Evolutionary conservation across 1,140 invertebrate species (phyloP).

Genomic region (Neelides sp.): DNA sequence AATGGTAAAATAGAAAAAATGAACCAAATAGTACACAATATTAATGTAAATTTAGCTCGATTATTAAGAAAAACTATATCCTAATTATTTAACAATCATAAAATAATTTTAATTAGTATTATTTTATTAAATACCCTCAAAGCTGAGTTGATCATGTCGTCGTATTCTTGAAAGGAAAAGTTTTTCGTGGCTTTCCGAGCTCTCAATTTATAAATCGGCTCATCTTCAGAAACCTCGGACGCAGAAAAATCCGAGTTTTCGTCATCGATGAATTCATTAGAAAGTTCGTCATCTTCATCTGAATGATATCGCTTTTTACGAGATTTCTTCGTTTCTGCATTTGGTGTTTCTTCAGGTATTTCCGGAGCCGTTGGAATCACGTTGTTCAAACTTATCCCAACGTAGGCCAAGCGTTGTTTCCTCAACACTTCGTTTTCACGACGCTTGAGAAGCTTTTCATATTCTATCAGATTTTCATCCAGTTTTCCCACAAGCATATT

Average conservation of each 20-base stretch:
- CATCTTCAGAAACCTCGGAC: slow-evolving; percentile 34
- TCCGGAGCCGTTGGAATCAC: slow-evolving; percentile 39
- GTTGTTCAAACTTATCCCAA: slow-evolving; percentile 64
- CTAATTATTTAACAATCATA: slow-evolving; percentile 7
- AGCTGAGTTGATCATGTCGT: slow-evolving; percentile 83
- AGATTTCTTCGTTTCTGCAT: slow-evolving; percentile 30
- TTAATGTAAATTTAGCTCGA: neutral
- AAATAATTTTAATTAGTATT: slow-evolving; percentile 21
- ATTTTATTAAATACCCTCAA: slow-evolving; percentile 50
- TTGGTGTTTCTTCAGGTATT: slow-evolving; percentile 23
- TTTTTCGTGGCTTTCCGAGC: slow-evolving; percentile 53
- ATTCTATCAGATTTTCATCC: slow-evolving; percentile 41
- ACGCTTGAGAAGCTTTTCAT: slow-evolving; percentile 41
- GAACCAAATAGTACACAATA: neutral
- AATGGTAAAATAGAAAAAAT: slow-evolving; percentile 43
- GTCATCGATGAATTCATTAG: slow-evolving; percentile 13
- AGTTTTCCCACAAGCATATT: slow-evolving; percentile 56
- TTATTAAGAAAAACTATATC: slow-evolving; percentile 20
- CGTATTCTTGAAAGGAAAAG: slow-evolving; percentile 81
- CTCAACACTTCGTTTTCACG: slow-evolving; percentile 52
- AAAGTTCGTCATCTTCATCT: slow-evolving; percentile 14
- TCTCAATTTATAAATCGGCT: slow-evolving; percentile 66
- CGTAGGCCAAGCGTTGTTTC: slow-evolving; percentile 57
- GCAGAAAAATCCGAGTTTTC: slow-evolving; percentile 8
- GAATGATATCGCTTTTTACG: slow-evolving; percentile 7